Conservation (phyloP, 2,113 vertebrate genomes). For the Corythoichthys intestinalis region DNA sequence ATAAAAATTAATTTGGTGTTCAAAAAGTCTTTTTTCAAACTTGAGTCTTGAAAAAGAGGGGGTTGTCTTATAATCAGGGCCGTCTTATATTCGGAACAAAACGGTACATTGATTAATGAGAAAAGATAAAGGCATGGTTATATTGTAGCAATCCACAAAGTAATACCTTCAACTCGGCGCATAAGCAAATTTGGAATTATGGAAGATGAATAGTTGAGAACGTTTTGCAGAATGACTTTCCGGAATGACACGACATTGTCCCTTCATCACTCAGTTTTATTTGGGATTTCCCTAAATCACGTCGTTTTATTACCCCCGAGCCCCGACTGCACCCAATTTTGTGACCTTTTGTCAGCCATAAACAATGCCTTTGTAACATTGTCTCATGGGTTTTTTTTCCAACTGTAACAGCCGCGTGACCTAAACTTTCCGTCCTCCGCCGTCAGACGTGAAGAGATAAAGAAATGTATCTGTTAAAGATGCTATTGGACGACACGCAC, state of each 20-base stretch:
- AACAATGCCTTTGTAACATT: slow-evolving; percentile 35
- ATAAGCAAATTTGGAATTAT: slow-evolving; percentile 32
- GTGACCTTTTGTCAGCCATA: slow-evolving; percentile 57
- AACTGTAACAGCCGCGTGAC: slow-evolving; percentile 42
- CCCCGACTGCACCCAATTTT: slow-evolving; percentile 34
- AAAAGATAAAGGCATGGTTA: not conserved
- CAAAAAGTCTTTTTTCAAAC: too few species aligned
- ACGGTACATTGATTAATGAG: not conserved
- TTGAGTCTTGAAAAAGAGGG: too few species aligned
- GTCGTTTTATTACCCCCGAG: slow-evolving; percentile 29
- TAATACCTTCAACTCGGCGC: slow-evolving; percentile 29
- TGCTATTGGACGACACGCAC: slow-evolving; percentile 45
- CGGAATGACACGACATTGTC: slow-evolving; percentile 11
- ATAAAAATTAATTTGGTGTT: too few species aligned
- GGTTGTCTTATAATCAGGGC: too few species aligned
- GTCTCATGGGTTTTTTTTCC: slow-evolving; percentile 57
- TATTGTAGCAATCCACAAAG: slow-evolving; percentile 12
- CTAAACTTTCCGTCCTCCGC: slow-evolving; percentile 54
- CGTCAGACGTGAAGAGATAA: slow-evolving; percentile 47
- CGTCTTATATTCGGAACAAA: too few species aligned
- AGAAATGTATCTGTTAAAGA: slow-evolving; percentile 63
- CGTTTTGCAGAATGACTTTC: slow-evolving; percentile 13
- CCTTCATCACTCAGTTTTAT: slow-evolving; percentile 14
- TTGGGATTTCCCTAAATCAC: slow-evolving; percentile 25
- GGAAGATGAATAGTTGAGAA: slow-evolving; percentile 29